These are phyloP conservation scores for Apantesis nais DNA, from an alignment of 2,888 invertebrate genomes.

Conservation along the genomic window DNA sequence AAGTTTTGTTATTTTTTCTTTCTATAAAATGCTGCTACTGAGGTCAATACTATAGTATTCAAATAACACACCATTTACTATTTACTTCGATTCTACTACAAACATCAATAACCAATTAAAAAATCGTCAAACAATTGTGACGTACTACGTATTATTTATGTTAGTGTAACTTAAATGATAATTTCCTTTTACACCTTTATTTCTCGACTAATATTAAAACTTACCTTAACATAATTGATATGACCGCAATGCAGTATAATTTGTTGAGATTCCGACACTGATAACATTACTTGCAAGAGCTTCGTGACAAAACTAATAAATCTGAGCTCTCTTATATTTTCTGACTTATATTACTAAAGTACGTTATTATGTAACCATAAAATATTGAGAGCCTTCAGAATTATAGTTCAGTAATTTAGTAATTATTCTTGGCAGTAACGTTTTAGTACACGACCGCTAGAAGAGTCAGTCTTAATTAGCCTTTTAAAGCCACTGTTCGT, in stretches of 20 bases:
- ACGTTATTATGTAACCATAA: slow-evolving; percentile 36
- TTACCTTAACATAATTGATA: slow-evolving; percentile 23
- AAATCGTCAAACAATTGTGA: neutral
- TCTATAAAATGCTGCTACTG: too few relatives aligned
- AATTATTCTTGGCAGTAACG: slow-evolving; percentile 36
- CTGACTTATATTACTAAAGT: slow-evolving; percentile 37
- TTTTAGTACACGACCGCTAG: slow-evolving; percentile 36
- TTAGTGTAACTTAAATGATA: neutral
- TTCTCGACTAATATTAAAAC: neutral
- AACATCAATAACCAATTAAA: neutral
- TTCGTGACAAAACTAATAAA: slow-evolving; percentile 58
- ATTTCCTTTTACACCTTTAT: neutral
- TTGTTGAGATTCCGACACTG: slow-evolving; percentile 43
- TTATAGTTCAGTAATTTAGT: slow-evolving; percentile 14
- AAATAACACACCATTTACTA: neutral
- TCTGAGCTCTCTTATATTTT: slow-evolving; percentile 38
- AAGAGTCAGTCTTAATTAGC: slow-evolving; percentile 40
- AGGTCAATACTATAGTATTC: neutral
- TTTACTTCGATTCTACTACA: neutral
- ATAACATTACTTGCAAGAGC: slow-evolving; percentile 36
- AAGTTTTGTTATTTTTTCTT: neutral
- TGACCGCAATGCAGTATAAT: slow-evolving; percentile 52
- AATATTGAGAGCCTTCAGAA: slow-evolving; percentile 7
- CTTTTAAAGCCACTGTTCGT: slow-evolving; percentile 55
- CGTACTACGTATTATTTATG: neutral